phyloP scores from a whole-genome alignment of 2,797 vertebrate genomes.

The Platalea minor region DNA sequence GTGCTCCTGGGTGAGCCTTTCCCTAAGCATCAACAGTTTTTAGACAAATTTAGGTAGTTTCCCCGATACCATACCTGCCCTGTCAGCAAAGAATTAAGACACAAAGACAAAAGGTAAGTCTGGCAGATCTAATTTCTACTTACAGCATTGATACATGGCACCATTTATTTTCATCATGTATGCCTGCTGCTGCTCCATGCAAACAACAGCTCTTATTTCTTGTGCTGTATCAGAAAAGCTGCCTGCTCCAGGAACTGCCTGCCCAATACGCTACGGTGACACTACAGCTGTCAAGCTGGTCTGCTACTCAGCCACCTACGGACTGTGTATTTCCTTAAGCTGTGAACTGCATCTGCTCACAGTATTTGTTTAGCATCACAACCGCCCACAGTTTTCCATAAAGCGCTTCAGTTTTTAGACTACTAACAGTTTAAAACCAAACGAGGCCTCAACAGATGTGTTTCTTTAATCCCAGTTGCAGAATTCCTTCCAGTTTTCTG shows the following conservation, averaged over 20 bases:
- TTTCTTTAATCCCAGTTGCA: background rate
- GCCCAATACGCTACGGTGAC: background rate
- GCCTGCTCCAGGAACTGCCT: background rate
- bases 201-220: background rate
- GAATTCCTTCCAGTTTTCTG: background rate
- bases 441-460: background rate
- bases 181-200: background rate
- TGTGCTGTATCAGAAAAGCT: background rate
- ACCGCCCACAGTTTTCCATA: rapidly evolving
- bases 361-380: background rate
- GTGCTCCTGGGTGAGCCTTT: rapidly evolving
- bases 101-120: background rate
- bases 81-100: background rate
- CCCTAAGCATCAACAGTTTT: background rate
- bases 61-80: rapidly evolving
- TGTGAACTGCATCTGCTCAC: background rate
- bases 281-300: background rate
- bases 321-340: background rate
- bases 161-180: background rate
- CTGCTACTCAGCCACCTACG: background rate
- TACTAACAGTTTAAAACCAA: background rate
- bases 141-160: rapidly evolving
- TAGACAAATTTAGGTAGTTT: background rate
- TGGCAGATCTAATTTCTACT: background rate
- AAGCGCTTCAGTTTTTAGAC: background rate